Conservation (phyloP, 2,888 invertebrate species). For the Sphecodes monilicornis region DNA sequence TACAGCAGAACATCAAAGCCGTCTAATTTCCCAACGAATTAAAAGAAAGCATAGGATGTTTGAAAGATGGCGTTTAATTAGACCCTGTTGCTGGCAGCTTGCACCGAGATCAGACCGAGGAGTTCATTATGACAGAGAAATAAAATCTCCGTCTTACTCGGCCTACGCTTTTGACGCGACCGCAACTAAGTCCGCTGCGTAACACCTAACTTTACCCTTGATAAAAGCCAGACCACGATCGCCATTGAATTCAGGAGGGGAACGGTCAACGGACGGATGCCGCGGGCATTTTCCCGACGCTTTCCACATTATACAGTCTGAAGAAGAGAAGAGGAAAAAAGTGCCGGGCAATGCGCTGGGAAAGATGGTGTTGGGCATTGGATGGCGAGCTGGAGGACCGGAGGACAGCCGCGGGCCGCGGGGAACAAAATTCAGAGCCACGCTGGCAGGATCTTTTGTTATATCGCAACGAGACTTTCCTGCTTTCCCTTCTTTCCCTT, state of each 20-base stretch:
- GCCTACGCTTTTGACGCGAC: not conserved
- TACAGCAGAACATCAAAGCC: not conserved
- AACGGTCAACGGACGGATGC: constrained; percentile 27
- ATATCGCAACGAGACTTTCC: constrained; percentile 63
- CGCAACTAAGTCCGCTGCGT: constrained; percentile 12
- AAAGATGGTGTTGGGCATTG: constrained; percentile 19
- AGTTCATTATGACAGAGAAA: constrained; percentile 5
- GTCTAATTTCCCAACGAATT: constrained; percentile 11
- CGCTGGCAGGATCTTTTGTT: constrained; percentile 67
- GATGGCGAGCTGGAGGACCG: not conserved
- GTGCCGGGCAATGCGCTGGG: constrained; percentile 16
- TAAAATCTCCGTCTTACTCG: not conserved
- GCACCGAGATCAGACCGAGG: not conserved
- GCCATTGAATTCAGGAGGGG: constrained; percentile 56
- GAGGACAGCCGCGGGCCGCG: constrained; percentile 7
- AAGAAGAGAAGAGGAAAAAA: constrained; percentile 1
- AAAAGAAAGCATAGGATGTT: constrained; percentile 7
- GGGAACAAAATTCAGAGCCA: constrained; percentile 64
- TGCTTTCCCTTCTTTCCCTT: constrained; percentile 52
- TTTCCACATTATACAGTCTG: constrained; percentile 52
- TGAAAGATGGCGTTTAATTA: constrained; percentile 34
- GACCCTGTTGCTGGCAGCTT: constrained; percentile 6
- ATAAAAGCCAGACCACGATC: constrained; percentile 62
- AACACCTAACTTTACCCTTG: constrained; percentile 45
- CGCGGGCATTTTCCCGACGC: constrained; percentile 59